Evolutionary conservation across 2,888 invertebrate species (phyloP), one percentile per base, ranked within the genome.

Genomic region (Pardosa pseudoannulata): DNA sequence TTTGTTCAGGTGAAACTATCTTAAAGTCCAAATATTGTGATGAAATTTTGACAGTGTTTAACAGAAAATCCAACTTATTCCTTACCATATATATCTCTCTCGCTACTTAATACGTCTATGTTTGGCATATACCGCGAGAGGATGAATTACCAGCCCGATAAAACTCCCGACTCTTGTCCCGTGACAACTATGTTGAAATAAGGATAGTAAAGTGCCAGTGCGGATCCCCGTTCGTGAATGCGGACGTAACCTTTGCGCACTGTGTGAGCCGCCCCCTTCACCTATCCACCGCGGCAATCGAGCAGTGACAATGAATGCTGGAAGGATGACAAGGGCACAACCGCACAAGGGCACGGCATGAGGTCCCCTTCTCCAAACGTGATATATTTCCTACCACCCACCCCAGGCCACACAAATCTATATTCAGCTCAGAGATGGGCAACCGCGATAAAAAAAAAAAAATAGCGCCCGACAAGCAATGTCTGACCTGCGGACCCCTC

Each of bases 391-490:
- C 71, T 71, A 50, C 76, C 76, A 64, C 71, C 71, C 82, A 62
- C 56, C 81, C 75, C 70, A 36, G 81, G 81, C 81, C 76, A 83
- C 82, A 83, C 82, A 83, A 76, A 83, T 83, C 82, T 76, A 79
- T 71, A 76, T 83, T 65, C 73, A 64, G 23, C 75, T 71, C 74
- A 82, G 76, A 83, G 70, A 56, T 83, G 50, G 56, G 28, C 19
- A 36, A 65, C 36, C 31, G 71, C 82, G 82, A 83, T 83, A 76
- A 83, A 83, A 76, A 46, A 46, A 36, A 36, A 36, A 16, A 7
- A 7, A 23, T 23, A 56, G 16, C 11, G 32, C 68, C 50, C 56
- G 79, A 79, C 78, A 70, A 32, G 31, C 81, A 32, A 31, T 65
- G 29, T 27, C 68, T 75, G 82, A 83, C 75, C 72, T 65, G 27